Evolutionary conservation across 2,113 vertebrate species (phyloP), one percentile per base, ranked within the genome.

Genomic region (Falco punctatus): DNA sequence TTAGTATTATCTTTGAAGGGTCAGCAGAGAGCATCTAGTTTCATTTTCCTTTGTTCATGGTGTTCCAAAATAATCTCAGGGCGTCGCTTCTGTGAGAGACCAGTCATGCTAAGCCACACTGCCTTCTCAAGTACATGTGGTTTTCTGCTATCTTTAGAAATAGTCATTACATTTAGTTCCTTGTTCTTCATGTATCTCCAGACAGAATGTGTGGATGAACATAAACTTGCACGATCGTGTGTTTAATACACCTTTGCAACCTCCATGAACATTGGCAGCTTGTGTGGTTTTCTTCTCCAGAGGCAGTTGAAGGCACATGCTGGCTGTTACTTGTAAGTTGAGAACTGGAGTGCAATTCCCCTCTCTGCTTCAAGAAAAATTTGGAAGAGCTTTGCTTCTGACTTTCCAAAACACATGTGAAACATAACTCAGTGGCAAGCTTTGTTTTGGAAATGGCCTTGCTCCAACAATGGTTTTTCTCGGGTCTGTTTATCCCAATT

Each of bases 341-440:
- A 80, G 64, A 81, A 11, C 51, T 78, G n/a, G 52, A 90, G 42
- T 28, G 55, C 52, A 78, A 3, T 90, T 96, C 74, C 67, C 65
- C 48, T 57, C 61, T 71, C 72, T 83, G 71, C 90, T 33, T 90
- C 38, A 79, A 51, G 64, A 90, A 86, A 66, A 91, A 73, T 81
- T 93, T 93, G 96, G 87, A 95, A 93, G 71, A 88, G 74, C 59
- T 94, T 90, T 77, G 59, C 80, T 92, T 94, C 64, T 88, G 71
- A 48, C 57, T 97, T 96, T 92, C 62, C 93, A 94, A 94, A 92
- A 90, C 88, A 91, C 89, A 82, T 62, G 94, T 96, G 93, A 96
- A 92, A 73, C 90, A 95, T 95, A 97, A 96, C 66, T 93, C 85
- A 88, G 96, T 93, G 92, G 94, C 93, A 95, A 89, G 62, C 93